Evolutionary conservation across 2,888 invertebrate species (phyloP).

Genomic region (Frankliniella intonsa): DNA sequence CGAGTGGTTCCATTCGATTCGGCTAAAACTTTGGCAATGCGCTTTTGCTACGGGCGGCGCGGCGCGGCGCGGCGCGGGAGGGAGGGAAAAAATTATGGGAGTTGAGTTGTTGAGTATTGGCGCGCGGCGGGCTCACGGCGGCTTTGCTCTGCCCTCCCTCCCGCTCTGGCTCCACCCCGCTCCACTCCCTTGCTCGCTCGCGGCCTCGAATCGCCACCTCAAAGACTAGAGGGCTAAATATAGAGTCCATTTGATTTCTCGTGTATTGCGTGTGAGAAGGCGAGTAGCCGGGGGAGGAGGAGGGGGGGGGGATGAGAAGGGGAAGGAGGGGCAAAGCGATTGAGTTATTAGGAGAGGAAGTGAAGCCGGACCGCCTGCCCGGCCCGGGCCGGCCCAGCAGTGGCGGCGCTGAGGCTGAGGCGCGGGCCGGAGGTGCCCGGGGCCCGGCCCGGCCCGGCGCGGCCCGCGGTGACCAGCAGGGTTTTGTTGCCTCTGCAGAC

Average conservation of each 20-base stretch:
- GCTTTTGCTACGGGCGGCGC: background rate
- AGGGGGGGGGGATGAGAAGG: background rate
- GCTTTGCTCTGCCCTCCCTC: too few species aligned
- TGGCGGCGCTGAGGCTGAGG: background rate
- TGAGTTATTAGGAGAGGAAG: background rate
- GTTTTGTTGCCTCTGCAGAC: background rate
- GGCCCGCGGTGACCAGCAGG: background rate
- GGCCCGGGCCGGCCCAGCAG: too few species aligned
- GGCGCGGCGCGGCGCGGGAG: too few species aligned
- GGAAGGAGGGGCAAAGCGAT: background rate
- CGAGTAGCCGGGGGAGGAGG: background rate
- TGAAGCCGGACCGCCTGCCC: background rate
- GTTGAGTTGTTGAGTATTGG: too few species aligned
- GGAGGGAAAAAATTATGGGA: too few species aligned
- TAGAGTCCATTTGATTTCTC: too few species aligned
- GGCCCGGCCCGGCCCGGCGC: background rate
- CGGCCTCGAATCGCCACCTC: too few species aligned
- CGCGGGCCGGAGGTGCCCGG: background rate
- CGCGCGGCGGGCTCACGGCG: too few species aligned
- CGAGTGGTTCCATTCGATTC: background rate
- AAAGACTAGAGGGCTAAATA: too few species aligned
- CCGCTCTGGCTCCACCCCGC: too few species aligned
- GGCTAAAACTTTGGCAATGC: background rate
- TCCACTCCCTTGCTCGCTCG: too few species aligned
- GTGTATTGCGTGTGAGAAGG: too few species aligned